A percentile compares a stretch with the other conserved stretches of the same genome.
Evolutionary conservation across 2,888 invertebrate genomes (phyloP).

Genomic region (Lycocerus yunnanus): DNA sequence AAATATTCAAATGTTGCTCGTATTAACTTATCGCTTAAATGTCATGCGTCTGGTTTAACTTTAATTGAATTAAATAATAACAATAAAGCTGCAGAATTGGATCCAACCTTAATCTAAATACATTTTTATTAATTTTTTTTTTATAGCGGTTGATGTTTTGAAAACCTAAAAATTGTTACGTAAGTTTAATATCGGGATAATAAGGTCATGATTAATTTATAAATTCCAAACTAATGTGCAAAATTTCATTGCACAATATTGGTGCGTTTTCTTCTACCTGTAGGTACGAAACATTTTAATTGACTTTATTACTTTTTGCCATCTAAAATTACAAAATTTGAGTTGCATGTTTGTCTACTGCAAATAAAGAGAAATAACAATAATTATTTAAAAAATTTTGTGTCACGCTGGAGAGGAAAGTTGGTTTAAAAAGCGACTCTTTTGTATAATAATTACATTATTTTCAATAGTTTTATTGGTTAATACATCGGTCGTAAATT

Average conservation of each 20-base stretch:
- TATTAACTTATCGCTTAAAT: neutral
- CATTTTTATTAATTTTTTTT: neutral
- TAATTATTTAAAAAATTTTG: neutral
- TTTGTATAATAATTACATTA: neutral
- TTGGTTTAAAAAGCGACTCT: neutral
- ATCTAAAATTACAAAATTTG: neutral
- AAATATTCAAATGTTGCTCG: neutral
- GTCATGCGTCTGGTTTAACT: neutral
- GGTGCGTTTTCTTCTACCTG: neutral
- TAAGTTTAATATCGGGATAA: neutral
- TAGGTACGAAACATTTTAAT: neutral
- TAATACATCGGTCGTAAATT: neutral
- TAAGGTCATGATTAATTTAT: neutral
- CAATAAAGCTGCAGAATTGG: neutral
- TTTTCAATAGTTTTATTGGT: neutral
- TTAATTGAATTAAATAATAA: neutral
- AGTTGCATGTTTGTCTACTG: neutral
- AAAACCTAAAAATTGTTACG: neutral
- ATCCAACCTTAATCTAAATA: constrained; percentile 1
- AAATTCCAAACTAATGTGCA: neutral
- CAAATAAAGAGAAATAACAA: neutral
- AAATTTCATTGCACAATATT: neutral
- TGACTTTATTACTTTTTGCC: neutral
- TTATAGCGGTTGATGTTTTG: neutral
- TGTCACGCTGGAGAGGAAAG: neutral